These are phyloP conservation scores for Salvelinus namaycush DNA, from an alignment of 2,113 vertebrate genomes.

Conservation along the genomic window DNA sequence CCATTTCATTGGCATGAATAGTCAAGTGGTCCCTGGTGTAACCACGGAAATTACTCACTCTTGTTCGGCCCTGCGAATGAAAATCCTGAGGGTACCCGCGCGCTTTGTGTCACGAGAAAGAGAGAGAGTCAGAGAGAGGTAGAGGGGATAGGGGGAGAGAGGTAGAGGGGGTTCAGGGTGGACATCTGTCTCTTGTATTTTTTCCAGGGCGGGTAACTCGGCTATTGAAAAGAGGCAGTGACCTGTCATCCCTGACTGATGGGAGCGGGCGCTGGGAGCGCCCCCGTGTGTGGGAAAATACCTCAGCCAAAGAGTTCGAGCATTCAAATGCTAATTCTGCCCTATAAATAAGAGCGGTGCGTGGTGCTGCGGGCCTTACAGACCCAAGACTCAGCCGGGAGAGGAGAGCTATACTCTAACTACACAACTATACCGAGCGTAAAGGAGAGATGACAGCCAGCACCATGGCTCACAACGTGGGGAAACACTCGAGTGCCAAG, in stretches of 20 bases:
- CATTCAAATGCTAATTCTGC: conserved; percentile 87
- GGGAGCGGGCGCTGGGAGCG: conserved; percentile 73
- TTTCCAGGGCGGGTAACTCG: conserved; percentile 61
- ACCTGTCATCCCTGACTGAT: conserved; percentile 89
- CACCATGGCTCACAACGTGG: conserved; percentile 55
- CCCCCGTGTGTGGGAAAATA: conserved; percentile 86
- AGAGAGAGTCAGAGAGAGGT: conserved; percentile 14
- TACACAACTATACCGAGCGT: conserved; percentile 20
- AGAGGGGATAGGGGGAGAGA: conserved; percentile 41
- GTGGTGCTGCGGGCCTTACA: conserved; percentile 68
- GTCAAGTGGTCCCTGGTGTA: conserved; percentile 69
- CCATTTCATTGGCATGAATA: conserved; percentile 47
- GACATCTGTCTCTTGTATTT: conserved; percentile 84
- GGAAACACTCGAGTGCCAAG: conserved; percentile 76
- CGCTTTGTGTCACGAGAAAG: conserved; percentile 26
- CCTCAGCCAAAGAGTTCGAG: conserved; percentile 73
- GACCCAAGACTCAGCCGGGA: conserved; percentile 50
- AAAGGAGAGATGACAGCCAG: conserved; percentile 78
- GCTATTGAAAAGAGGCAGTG: conserved; percentile 83
- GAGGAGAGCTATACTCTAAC: neutral
- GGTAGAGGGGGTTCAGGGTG: conserved; percentile 71
- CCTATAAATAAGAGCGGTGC: conserved; percentile 80
- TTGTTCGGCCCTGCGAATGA: conserved; percentile 76
- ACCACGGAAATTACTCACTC: conserved; percentile 62
- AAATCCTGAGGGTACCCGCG: conserved; percentile 16